A percentile compares a stretch with the other conserved stretches of the same genome.
phyloP scores from a whole-genome alignment of 2,113 vertebrate genomes.

The Desmodus rotundus region DNA sequence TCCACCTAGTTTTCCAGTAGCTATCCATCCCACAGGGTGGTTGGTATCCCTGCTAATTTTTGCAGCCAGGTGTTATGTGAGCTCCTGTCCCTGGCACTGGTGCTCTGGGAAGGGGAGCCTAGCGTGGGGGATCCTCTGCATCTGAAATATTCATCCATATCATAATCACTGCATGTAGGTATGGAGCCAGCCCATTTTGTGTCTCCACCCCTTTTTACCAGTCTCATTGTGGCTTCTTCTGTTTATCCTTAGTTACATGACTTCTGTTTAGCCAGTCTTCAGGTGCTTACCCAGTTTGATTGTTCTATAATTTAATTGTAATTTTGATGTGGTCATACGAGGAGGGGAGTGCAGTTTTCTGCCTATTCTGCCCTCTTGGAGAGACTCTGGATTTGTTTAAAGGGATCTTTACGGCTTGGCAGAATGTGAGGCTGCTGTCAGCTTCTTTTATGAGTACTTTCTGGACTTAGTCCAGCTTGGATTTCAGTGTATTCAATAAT shows the following conservation, averaged over 20 bases:
- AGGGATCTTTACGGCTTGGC: conserved; percentile 45
- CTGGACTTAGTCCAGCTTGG: conserved; percentile 38
- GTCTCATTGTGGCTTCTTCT: background rate
- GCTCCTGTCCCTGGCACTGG: background rate
- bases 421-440: background rate
- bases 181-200: background rate
- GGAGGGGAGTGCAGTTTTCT: background rate
- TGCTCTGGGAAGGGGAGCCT: background rate
- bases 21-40: background rate
- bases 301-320: background rate
- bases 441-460: conserved; percentile 55
- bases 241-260: background rate
- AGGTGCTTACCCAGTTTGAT: background rate
- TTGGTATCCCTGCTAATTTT: background rate
- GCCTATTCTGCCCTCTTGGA: background rate
- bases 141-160: background rate
- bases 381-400: conserved; percentile 45
- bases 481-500: background rate
- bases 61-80: background rate
- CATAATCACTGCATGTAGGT: background rate
- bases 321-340: background rate
- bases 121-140: background rate
- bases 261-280: background rate
- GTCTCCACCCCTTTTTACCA: background rate
- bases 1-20: background rate